Evolutionary conservation across 2,888 invertebrate genomes (phyloP).

Genomic region (Hesperia comma): DNA sequence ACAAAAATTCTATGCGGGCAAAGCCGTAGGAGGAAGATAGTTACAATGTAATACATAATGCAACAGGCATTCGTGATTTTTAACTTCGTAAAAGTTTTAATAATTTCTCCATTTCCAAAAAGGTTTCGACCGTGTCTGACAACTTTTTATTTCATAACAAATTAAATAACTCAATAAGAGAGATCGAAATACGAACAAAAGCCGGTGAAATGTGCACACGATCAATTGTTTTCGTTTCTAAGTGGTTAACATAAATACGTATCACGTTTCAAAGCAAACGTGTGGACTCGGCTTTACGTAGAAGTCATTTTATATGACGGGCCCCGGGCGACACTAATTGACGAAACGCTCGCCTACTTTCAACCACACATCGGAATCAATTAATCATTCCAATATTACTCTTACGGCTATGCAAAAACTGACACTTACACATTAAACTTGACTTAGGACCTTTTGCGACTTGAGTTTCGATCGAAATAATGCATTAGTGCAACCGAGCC

Average conservation of each 20-base stretch:
- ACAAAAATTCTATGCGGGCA: too few relatives aligned
- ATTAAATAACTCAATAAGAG: not conserved
- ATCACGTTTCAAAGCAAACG: slow-evolving; percentile 49
- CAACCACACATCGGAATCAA: slow-evolving; percentile 1
- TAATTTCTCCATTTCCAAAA: too few relatives aligned
- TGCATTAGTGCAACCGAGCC: not conserved
- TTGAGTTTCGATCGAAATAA: not conserved
- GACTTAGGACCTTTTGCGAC: slow-evolving; percentile 1
- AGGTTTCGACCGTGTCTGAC: not conserved
- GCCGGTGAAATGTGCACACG: slow-evolving; percentile 11
- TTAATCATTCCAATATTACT: slow-evolving; percentile 14
- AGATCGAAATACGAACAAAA: slow-evolving; percentile 22
- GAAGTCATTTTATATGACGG: slow-evolving; percentile 40
- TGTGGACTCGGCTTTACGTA: slow-evolving; percentile 47
- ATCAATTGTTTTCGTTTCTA: slow-evolving; percentile 38
- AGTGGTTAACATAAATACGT: slow-evolving; percentile 39
- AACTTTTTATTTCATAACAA: not conserved
- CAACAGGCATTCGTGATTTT: too few relatives aligned
- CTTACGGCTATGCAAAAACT: slow-evolving; percentile 4
- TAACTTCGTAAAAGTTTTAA: too few relatives aligned
- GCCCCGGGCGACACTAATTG: slow-evolving; percentile 59
- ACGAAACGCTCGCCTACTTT: slow-evolving; percentile 43
- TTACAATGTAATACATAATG: too few relatives aligned
- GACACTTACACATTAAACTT: slow-evolving; percentile 12
- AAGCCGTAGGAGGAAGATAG: too few relatives aligned